These are phyloP conservation scores for Toxotes lorentzi DNA, from an alignment of 2,797 vertebrate species.

Conservation along the genomic window DNA sequence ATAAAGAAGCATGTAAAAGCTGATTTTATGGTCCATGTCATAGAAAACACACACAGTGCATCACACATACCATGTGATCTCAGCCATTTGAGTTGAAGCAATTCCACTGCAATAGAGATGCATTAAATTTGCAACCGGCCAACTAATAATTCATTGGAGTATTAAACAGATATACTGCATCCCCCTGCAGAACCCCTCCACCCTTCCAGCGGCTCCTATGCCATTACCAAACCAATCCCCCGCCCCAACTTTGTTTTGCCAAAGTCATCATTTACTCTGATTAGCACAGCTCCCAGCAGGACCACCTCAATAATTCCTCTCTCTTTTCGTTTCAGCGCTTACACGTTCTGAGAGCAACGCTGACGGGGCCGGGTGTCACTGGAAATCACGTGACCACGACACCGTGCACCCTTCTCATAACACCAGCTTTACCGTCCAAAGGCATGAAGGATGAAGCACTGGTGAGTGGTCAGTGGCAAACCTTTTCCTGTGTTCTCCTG, in stretches of 20 bases:
- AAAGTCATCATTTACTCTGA: conserved; percentile 66
- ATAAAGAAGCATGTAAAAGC: conserved; percentile 24
- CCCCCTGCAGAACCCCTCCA: conserved; percentile 28
- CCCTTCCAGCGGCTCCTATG: conserved; percentile 4
- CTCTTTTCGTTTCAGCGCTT: conserved; percentile 36
- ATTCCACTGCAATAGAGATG: conserved; percentile 31
- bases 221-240: conserved; percentile 15
- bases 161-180: conserved; percentile 45
- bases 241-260: conserved; percentile 41
- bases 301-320: conserved; percentile 46
- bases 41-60: conserved; percentile 10
- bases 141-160: conserved; percentile 46
- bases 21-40: conserved; percentile 27
- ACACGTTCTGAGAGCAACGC: conserved; percentile 20
- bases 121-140: conserved; percentile 33
- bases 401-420: conserved; percentile 23
- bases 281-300: conserved; percentile 48
- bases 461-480: conserved; percentile 27
- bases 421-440: conserved; percentile 53
- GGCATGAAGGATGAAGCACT: conserved; percentile 58
- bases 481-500: conserved; percentile 21
- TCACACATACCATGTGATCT: conserved; percentile 22
- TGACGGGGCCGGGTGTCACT: conserved; percentile 25
- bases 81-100: conserved; percentile 26
- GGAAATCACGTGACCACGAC: conserved; percentile 49